phyloP scores from a whole-genome alignment of 2,113 vertebrate species.

The Megaptera novaeangliae region DNA sequence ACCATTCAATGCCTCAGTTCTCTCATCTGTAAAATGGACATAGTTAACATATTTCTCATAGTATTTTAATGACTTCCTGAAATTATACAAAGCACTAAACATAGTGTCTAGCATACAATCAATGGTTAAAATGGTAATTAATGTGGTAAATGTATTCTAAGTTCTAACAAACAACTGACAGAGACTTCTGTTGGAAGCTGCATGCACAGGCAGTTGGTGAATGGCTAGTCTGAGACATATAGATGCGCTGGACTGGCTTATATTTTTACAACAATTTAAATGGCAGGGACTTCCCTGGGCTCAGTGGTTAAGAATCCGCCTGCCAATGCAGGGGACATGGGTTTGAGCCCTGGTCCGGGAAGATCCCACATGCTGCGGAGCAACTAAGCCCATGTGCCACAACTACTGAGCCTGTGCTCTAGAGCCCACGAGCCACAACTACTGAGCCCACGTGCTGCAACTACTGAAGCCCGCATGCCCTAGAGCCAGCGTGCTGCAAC shows the following conservation, averaged over 20 bases:
- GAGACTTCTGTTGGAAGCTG: not conserved
- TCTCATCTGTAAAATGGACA: not conserved
- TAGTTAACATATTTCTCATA: not conserved
- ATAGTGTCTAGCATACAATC: not conserved
- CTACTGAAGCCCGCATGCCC: too few relatives aligned
- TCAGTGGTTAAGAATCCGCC: too few relatives aligned
- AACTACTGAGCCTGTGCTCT: too few relatives aligned
- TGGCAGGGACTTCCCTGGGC: not conserved
- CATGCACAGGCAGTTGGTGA: not conserved
- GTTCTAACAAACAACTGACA: not conserved
- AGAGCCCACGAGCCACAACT: too few relatives aligned
- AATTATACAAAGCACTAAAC: not conserved
- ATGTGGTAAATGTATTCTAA: not conserved
- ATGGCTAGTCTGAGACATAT: not conserved
- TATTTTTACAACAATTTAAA: not conserved
- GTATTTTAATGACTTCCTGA: slow-evolving; percentile 1
- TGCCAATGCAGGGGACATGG: too few relatives aligned
- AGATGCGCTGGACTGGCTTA: not conserved
- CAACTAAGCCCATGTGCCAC: too few relatives aligned
- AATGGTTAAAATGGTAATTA: not conserved
- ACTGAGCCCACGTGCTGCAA: too few relatives aligned
- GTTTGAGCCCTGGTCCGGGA: too few relatives aligned
- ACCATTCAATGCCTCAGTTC: not conserved
- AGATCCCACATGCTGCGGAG: too few relatives aligned
- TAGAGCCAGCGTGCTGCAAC: too few relatives aligned